These are phyloP conservation scores for Sebastiscus tertius DNA, from an alignment of 2,797 vertebrate species.

Conservation along the genomic window DNA sequence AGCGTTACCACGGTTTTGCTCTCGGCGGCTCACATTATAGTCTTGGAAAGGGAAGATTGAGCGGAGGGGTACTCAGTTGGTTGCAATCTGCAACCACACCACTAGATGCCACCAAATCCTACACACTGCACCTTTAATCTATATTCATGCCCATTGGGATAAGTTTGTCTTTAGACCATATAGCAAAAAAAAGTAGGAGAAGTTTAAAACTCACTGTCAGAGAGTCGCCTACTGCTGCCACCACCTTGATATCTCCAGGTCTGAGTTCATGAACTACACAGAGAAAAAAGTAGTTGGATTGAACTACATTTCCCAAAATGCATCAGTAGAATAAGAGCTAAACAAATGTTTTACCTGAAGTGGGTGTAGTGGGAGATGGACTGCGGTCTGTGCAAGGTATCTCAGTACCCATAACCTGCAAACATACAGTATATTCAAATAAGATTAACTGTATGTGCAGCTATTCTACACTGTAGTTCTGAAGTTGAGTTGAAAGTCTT, in stretches of 20 bases:
- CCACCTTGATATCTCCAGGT: slow-evolving; percentile 90
- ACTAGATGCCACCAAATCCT: too few relatives aligned
- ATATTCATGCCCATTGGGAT: neutral
- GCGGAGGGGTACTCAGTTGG: too few relatives aligned
- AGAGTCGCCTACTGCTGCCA: slow-evolving; percentile 95
- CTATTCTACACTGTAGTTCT: neutral
- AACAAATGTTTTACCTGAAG: slow-evolving; percentile 66
- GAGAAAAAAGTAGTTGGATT: neutral
- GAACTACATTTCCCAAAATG: neutral
- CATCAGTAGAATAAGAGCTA: neutral
- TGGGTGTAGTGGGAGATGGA: slow-evolving; percentile 73
- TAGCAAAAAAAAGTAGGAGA: neutral
- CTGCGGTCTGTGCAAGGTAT: slow-evolving; percentile 70
- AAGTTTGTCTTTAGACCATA: neutral
- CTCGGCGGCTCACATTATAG: too few relatives aligned
- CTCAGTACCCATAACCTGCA: slow-evolving; percentile 75
- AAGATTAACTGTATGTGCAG: neutral
- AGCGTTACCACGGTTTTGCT: too few relatives aligned
- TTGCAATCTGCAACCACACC: too few relatives aligned
- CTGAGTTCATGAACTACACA: slow-evolving; percentile 88
- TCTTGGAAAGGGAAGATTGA: too few relatives aligned
- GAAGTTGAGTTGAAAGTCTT: slow-evolving; percentile 18
- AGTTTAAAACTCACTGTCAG: slow-evolving; percentile 85
- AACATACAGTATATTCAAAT: neutral
- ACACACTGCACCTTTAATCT: neutral